Evolutionary conservation across 2,113 vertebrate species (phyloP), one percentile per base, ranked within the genome.

Genomic region (Oncorhynchus masou): DNA sequence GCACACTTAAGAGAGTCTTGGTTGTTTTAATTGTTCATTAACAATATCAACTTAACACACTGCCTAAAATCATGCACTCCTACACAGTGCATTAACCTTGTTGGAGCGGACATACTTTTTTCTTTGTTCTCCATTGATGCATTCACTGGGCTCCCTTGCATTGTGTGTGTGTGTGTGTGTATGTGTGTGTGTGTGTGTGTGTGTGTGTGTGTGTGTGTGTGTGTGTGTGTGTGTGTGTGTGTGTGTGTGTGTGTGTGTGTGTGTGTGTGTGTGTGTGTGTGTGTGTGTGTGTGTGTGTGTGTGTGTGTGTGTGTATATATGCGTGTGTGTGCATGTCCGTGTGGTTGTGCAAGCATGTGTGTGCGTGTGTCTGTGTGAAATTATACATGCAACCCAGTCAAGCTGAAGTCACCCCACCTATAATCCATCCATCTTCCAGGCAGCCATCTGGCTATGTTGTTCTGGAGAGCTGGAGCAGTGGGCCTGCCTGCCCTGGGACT

Each of bases 391-490:
- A 89, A 82, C 81, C 87, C 83, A 92, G 88, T 88, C 84, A 82
- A 87, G 88, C 87, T 68, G 71, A 87, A 91, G 89, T 89, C 87
- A 85, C 86, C 88, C 88, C 83, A 90, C 90, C 90, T 93, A 91
- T 90, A 91, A 91, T 91, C 91, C 91, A 93, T 94, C 91, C 91
- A 92, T 93, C 92, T 93, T 91, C 83, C 88, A 93, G 92, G 91
- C 92, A 93, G 91, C 91, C 91, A 92, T 91, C 92, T 93, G 92
- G 91, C 81, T 64, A 65, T 81, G 87, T 91, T 90, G 92, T 91
- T 91, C 89, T 77, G 79, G 77, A 84, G 83, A 80, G 82, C 79
- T 78, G 64, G 81, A 82, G 79, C 81, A 74, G 71, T 81, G 86
- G 68, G 81, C 78, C 74, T 83, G 31, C 73, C 87, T 76, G 78